phyloP scores from a whole-genome alignment of 2,113 vertebrate genomes.

The Mus spicilegus region DNA sequence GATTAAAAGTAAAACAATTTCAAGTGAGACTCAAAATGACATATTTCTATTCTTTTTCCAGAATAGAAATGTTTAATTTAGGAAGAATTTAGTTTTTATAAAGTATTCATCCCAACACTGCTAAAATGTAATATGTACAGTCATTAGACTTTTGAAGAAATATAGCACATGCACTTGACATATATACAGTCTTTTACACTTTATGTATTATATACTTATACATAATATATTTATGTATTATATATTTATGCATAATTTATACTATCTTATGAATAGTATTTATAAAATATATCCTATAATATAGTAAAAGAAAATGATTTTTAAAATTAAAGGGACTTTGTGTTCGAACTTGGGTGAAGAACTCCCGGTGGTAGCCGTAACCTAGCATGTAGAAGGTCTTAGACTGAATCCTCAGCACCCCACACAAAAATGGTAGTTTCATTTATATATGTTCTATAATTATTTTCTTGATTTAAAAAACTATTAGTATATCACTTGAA shows the following conservation, averaged over 20 bases:
- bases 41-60: background rate
- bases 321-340: background rate
- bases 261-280: background rate
- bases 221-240: too few species aligned
- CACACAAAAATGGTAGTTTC: background rate
- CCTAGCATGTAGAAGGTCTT: background rate
- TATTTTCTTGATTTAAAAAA: background rate
- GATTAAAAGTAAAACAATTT: background rate
- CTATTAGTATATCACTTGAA: background rate
- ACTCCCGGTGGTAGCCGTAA: background rate
- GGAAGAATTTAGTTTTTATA: background rate
- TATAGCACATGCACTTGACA: background rate
- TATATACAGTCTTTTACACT: background rate
- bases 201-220: background rate
- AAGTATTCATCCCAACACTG: background rate
- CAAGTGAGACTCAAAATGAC: slow-evolving; percentile 41
- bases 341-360: background rate
- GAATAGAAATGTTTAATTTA: background rate
- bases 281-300: background rate
- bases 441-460: background rate
- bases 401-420: too few species aligned
- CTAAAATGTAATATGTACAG: background rate
- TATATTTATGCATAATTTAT: background rate
- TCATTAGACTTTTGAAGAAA: background rate
- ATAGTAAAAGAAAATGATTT: background rate